These are phyloP conservation scores for Drosophila albomicans DNA, from an alignment of 1,140 invertebrate genomes.

Conservation along the genomic window DNA sequence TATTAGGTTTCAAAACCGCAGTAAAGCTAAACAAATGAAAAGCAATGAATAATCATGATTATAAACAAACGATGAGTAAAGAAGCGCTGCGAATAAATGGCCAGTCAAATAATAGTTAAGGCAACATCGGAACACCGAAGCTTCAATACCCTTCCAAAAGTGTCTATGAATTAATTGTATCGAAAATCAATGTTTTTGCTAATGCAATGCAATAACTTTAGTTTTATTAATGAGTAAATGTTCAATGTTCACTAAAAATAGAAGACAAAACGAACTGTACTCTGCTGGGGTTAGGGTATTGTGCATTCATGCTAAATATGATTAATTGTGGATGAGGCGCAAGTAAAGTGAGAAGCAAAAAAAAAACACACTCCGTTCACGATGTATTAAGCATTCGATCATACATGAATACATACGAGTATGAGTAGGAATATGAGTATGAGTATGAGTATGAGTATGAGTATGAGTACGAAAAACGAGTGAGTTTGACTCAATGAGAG, in stretches of 20 bases:
- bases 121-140: background rate
- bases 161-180: background rate
- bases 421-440: background rate
- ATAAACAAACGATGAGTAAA: slow-evolving; percentile 67
- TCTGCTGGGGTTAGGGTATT: slow-evolving; percentile 9
- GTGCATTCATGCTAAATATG: slow-evolving; percentile 25
- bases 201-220: background rate
- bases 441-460: background rate
- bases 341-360: slow-evolving; percentile 24
- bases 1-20: slow-evolving; percentile 76
- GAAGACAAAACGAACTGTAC: too few relatives aligned
- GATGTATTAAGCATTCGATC: slow-evolving; percentile 29
- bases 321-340: slow-evolving; percentile 42
- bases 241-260: too few relatives aligned
- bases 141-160: slow-evolving; percentile 32
- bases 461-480: background rate
- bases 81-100: slow-evolving; percentile 33
- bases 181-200: background rate
- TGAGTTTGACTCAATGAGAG: slow-evolving; percentile 16
- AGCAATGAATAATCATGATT: slow-evolving; percentile 59
- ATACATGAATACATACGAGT: background rate
- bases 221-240: too few relatives aligned
- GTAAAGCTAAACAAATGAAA: slow-evolving; percentile 58
- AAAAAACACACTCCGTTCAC: slow-evolving; percentile 13
- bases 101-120: slow-evolving; percentile 31